Conservation (phyloP, 2,888 invertebrate species). For the Abrostola tripartita region DNA sequence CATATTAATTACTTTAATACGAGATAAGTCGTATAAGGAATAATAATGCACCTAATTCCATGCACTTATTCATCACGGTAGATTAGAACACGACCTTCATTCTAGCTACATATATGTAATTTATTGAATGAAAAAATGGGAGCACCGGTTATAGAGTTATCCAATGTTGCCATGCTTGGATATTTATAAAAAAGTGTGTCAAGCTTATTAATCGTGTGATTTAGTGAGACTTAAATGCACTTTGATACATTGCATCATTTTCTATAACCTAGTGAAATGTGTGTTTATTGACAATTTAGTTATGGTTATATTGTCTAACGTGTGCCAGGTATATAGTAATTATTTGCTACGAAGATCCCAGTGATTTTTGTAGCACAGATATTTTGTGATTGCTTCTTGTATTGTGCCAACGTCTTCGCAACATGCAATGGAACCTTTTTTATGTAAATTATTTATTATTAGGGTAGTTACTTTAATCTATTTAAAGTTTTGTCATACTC, state of each 20-base stretch:
- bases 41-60: conserved; percentile 25
- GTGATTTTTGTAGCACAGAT: too few species aligned
- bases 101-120: conserved; percentile 27
- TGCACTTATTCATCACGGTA: conserved; percentile 27
- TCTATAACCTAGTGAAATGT: neutral
- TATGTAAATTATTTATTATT: too few species aligned
- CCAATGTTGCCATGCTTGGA: conserved; percentile 13
- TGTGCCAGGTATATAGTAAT: too few species aligned
- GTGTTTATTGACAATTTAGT: neutral
- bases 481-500: too few species aligned
- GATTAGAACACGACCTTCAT: conserved; percentile 24
- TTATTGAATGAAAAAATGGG: conserved; percentile 39
- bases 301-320: too few species aligned
- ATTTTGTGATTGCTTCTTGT: too few species aligned
- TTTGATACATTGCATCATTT: conserved; percentile 4
- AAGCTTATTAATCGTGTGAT: conserved; percentile 9
- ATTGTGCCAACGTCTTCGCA: too few species aligned
- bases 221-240: conserved; percentile 10
- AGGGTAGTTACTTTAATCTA: too few species aligned
- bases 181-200: conserved; percentile 24
- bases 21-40: conserved; percentile 14
- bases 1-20: too few species aligned
- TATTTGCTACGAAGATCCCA: too few species aligned
- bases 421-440: too few species aligned
- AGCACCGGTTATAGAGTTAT: conserved; percentile 28